Conservation (phyloP, 2,797 vertebrate genomes). For the Microhierax caerulescens region DNA sequence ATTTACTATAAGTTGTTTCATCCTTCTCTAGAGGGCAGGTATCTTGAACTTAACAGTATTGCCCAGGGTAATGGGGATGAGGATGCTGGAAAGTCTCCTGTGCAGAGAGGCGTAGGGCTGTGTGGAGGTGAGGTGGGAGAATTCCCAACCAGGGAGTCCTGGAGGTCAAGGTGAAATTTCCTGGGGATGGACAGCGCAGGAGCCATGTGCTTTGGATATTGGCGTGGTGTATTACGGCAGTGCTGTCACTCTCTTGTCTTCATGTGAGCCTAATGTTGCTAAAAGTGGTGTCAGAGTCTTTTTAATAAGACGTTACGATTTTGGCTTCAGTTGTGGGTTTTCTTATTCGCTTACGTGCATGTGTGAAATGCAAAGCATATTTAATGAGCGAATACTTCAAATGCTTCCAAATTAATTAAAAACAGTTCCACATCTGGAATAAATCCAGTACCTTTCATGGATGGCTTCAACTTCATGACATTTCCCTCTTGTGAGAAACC, state of each 20-base stretch:
- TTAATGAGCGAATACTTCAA: constrained; percentile 52
- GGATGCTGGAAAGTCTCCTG: neutral
- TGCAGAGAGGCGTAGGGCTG: neutral
- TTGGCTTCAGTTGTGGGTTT: neutral
- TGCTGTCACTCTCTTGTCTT: neutral
- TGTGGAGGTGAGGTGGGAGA: neutral
- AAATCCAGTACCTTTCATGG: constrained; percentile 59
- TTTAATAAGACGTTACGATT: neutral
- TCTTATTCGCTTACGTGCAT: neutral
- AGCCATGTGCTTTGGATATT: neutral
- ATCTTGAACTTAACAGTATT: neutral
- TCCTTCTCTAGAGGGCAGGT: neutral
- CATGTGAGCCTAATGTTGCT: neutral
- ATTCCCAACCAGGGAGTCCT: neutral
- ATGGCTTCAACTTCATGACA: constrained; percentile 11
- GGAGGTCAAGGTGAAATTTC: neutral
- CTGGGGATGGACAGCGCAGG: neutral
- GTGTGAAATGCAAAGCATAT: constrained; percentile 32
- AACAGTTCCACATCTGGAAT: constrained; percentile 51
- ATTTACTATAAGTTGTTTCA: neutral
- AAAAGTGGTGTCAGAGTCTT: neutral
- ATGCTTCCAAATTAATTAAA: constrained; percentile 62
- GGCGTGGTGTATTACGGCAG: neutral
- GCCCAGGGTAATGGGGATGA: neutral
- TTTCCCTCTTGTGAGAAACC: neutral